A percentile compares a stretch with the other conserved stretches of the same genome.
These are phyloP conservation scores for Anolis carolinensis DNA, from an alignment of 2,113 vertebrate species.

Conservation along the genomic window DNA sequence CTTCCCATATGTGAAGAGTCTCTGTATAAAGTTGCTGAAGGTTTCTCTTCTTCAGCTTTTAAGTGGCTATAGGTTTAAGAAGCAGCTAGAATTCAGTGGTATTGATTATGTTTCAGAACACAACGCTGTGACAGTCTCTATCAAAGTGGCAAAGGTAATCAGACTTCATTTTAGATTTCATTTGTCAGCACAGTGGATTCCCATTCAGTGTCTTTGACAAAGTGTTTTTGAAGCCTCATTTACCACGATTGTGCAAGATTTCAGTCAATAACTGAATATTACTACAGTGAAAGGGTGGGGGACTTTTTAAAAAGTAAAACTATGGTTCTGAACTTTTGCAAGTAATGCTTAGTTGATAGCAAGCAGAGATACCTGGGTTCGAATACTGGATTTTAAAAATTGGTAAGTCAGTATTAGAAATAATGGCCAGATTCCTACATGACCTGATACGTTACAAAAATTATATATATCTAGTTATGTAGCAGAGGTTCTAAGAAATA, in stretches of 20 bases:
- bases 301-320: background rate
- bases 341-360: background rate
- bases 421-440: background rate
- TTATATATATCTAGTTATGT: too few relatives aligned
- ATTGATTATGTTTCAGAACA: constrained; percentile 58
- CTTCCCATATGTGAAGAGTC: background rate
- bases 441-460: too few relatives aligned
- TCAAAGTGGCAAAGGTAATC: constrained; percentile 35
- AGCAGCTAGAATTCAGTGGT: constrained; percentile 41
- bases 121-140: constrained; percentile 32
- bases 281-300: background rate
- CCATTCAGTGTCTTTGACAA: constrained; percentile 28
- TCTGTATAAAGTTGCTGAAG: constrained; percentile 13
- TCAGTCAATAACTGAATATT: constrained; percentile 25
- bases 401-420: background rate
- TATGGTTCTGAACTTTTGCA: background rate
- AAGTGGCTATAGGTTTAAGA: constrained; percentile 30
- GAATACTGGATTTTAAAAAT: background rate
- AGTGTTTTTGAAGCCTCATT: constrained; percentile 47
- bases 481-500: too few relatives aligned
- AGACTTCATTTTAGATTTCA: constrained; percentile 51
- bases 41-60: constrained; percentile 31
- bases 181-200: constrained; percentile 47
- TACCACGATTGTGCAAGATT: constrained; percentile 39
- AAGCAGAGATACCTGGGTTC: background rate